Percentiles rank a stretch among this genome's conserved stretches.
phyloP scores from a whole-genome alignment of 2,888 invertebrate species.

The Andrena chrysosceles region DNA sequence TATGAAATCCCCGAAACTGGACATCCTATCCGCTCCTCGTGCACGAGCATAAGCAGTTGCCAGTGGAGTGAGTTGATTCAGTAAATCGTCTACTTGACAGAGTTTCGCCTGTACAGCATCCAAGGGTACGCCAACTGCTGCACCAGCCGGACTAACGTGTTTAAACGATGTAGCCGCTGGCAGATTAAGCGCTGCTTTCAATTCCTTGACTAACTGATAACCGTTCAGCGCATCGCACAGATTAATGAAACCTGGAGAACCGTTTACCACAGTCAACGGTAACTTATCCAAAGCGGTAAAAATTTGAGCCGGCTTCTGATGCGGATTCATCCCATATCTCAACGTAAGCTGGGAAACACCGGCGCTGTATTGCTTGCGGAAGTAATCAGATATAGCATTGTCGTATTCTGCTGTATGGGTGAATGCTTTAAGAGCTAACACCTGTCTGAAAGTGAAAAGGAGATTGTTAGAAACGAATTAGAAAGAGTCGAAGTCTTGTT shows the following conservation, averaged over 20 bases:
- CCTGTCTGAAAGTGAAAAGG: conserved; percentile 87
- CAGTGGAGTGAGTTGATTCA: conserved; percentile 90
- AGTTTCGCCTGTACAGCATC: conserved; percentile 91
- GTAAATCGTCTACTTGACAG: conserved; percentile 96
- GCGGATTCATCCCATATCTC: conserved; percentile 99
- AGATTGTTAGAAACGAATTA: conserved; percentile 21
- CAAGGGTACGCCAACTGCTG: conserved; percentile 95
- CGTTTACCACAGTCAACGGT: conserved; percentile 95
- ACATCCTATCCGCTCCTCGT: conserved; percentile 99
- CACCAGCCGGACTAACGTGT: conserved; percentile 99
- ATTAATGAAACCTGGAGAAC: conserved; percentile 98
- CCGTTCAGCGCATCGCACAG: conserved; percentile 98
- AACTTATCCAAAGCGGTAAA: conserved; percentile 92
- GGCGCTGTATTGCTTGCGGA: conserved; percentile 94
- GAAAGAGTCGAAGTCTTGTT: background rate
- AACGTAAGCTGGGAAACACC: conserved; percentile 93
- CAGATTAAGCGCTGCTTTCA: conserved; percentile 91
- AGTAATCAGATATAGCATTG: conserved; percentile 96
- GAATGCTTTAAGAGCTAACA: conserved; percentile 96
- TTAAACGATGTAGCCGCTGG: conserved; percentile 99
- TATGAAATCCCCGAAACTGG: conserved; percentile 99
- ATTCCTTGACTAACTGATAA: conserved; percentile 97
- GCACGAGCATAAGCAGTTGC: conserved; percentile 98
- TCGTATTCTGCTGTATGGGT: conserved; percentile 98
- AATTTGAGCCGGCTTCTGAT: conserved; percentile 98